A percentile compares a stretch with the other conserved stretches of the same genome.
These are phyloP conservation scores for Borostomias antarcticus DNA, from an alignment of 2,797 vertebrate species.

Conservation along the genomic window DNA sequence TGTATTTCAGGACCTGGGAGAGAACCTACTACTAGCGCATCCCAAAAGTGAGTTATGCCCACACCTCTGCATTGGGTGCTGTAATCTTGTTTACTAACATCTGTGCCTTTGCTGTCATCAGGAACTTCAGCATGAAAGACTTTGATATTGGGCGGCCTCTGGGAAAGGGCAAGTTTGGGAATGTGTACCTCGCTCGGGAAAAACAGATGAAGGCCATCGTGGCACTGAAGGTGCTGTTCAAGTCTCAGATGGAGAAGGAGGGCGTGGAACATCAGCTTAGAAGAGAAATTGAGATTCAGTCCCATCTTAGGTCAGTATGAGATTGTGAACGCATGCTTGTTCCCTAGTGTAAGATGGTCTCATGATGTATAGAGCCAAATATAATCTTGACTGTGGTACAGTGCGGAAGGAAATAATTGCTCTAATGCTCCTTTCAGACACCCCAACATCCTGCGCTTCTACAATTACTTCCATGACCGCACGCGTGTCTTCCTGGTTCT, in stretches of 20 bases:
- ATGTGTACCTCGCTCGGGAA: conserved; percentile 88
- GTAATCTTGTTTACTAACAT: no score
- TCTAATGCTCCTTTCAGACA: conserved; percentile 74
- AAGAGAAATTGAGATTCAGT: conserved; percentile 91
- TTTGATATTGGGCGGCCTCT: conserved; percentile 91
- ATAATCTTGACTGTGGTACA: background rate
- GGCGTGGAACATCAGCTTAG: conserved; percentile 91
- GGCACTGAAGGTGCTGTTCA: conserved; percentile 92
- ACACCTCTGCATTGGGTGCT: background rate
- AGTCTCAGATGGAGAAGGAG: conserved; percentile 92
- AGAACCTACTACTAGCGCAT: conserved; percentile 51
- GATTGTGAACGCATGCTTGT: background rate
- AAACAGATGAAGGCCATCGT: conserved; percentile 80
- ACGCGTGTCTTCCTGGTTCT: conserved; percentile 87
- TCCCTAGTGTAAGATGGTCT: no score
- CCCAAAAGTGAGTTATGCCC: conserved; percentile 48
- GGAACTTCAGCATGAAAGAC: conserved; percentile 79
- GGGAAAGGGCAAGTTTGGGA: conserved; percentile 93
- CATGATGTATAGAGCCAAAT: no score
- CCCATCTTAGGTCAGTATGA: conserved; percentile 82
- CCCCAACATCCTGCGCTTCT: conserved; percentile 90
- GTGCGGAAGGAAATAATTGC: no score
- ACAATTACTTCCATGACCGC: conserved; percentile 91
- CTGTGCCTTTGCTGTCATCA: no score
- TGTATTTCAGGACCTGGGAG: conserved; percentile 63